A percentile compares a stretch with the other conserved stretches of the same genome.
These are phyloP conservation scores for Pogonomyrmex californicus DNA, from an alignment of 1,140 invertebrate species.

Conservation along the genomic window DNA sequence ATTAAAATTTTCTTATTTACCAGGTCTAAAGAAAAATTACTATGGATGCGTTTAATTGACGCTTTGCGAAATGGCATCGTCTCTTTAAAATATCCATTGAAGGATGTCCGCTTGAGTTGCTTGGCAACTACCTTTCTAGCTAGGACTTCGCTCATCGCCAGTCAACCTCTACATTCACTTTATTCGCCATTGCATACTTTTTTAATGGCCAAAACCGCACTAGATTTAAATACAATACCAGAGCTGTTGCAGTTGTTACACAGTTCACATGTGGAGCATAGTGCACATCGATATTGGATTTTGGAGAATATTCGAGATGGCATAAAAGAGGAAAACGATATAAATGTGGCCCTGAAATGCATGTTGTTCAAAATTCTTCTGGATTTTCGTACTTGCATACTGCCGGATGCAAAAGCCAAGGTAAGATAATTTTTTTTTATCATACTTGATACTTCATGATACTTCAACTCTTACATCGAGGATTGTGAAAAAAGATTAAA, in stretches of 20 bases:
- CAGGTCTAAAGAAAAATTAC: slow-evolving; percentile 86
- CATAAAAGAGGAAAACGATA: slow-evolving; percentile 88
- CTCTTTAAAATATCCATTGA: slow-evolving; percentile 78
- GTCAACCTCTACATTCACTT: slow-evolving; percentile 90
- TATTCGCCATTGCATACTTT: slow-evolving; percentile 91
- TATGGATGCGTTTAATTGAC: slow-evolving; percentile 86
- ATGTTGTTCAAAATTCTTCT: slow-evolving; percentile 89
- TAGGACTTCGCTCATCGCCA: slow-evolving; percentile 89
- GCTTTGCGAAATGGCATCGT: slow-evolving; percentile 86
- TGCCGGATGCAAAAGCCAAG: slow-evolving; percentile 86
- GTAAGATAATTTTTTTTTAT: slow-evolving; percentile 76
- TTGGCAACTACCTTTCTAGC: slow-evolving; percentile 91
- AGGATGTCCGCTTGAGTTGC: slow-evolving; percentile 88
- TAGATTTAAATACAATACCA: slow-evolving; percentile 91
- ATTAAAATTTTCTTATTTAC: slow-evolving; percentile 49
- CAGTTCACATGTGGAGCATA: slow-evolving; percentile 89
- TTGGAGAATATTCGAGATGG: slow-evolving; percentile 90
- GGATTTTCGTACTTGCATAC: slow-evolving; percentile 85
- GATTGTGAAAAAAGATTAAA: background rate
- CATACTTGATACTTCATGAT: background rate
- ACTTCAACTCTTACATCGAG: background rate
- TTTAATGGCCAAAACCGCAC: slow-evolving; percentile 90
- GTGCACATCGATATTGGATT: slow-evolving; percentile 90
- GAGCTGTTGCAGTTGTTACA: slow-evolving; percentile 92
- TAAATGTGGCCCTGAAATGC: slow-evolving; percentile 88